A percentile compares a stretch with the other conserved stretches of the same genome.
These are phyloP conservation scores for Drosophila fulvimacula DNA, from an alignment of 2,888 invertebrate genomes.

Conservation along the genomic window DNA sequence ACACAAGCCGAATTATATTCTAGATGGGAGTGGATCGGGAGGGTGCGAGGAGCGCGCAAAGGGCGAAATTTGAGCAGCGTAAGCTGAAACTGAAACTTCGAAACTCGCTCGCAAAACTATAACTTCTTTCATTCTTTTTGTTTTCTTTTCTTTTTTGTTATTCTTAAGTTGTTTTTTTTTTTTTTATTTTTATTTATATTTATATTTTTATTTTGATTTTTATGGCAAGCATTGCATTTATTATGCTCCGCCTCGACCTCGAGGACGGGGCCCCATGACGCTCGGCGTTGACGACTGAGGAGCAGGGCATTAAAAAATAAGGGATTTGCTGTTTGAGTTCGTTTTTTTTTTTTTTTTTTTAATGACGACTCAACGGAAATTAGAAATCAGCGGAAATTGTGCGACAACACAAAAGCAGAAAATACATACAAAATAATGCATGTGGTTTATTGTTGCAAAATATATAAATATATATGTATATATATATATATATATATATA, in stretches of 20 bases:
- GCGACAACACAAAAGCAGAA: slow-evolving; percentile 52
- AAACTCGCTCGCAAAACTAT: slow-evolving; percentile 66
- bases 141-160: slow-evolving; percentile 14
- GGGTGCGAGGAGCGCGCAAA: not conserved
- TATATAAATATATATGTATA: not conserved
- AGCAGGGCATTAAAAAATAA: slow-evolving; percentile 62
- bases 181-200: too few species aligned
- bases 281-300: slow-evolving; percentile 23
- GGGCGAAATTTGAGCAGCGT: slow-evolving; percentile 67
- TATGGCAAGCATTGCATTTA: slow-evolving; percentile 74
- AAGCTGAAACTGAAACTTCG: slow-evolving; percentile 63
- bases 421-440: slow-evolving; percentile 41
- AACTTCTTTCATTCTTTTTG: slow-evolving; percentile 48
- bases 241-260: slow-evolving; percentile 59
- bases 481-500: too few species aligned
- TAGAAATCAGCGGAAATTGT: slow-evolving; percentile 76
- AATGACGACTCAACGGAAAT: slow-evolving; percentile 72
- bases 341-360: slow-evolving; percentile 38
- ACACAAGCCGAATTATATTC: slow-evolving; percentile 53
- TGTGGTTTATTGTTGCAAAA: slow-evolving; percentile 36
- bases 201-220: slow-evolving; percentile 58
- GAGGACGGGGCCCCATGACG: slow-evolving; percentile 19
- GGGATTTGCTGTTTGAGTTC: slow-evolving; percentile 54
- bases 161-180: slow-evolving; percentile 10
- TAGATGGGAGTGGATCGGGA: not conserved